These are phyloP conservation scores for Drepanosiphum platanoidis DNA, from an alignment of 2,888 invertebrate genomes.

Conservation along the genomic window DNA sequence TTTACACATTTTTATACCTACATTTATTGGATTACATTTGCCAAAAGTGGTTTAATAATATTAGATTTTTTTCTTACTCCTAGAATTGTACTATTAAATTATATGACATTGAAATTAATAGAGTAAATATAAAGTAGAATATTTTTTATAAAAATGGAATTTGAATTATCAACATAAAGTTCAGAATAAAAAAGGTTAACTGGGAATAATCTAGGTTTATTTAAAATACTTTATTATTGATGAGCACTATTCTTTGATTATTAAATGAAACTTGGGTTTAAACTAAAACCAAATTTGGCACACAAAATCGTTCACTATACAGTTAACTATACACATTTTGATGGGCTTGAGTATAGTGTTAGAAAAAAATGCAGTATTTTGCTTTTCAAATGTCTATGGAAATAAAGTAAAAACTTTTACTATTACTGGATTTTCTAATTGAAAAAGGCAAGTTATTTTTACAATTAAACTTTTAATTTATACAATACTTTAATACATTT, in stretches of 20 bases:
- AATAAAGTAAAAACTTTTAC: not conserved
- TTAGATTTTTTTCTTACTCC: too few species aligned
- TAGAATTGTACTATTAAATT: too few species aligned
- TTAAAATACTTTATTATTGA: not conserved
- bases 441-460: slow-evolving; percentile 12
- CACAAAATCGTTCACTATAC: not conserved
- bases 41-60: too few species aligned
- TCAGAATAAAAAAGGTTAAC: too few species aligned
- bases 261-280: not conserved
- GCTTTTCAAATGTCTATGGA: not conserved
- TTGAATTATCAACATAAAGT: too few species aligned
- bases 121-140: too few species aligned
- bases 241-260: not conserved
- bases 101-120: too few species aligned
- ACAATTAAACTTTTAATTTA: not conserved
- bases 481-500: too few species aligned
- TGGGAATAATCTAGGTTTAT: too few species aligned
- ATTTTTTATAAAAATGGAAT: too few species aligned
- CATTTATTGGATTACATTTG: too few species aligned
- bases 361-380: not conserved
- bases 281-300: slow-evolving; percentile 1
- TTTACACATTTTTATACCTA: too few species aligned
- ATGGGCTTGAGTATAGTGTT: slow-evolving; percentile 1
- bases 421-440: not conserved
- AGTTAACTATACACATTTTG: not conserved